Conservation (phyloP, 2,113 vertebrate species). For the Choloepus hoffmanni region DNA sequence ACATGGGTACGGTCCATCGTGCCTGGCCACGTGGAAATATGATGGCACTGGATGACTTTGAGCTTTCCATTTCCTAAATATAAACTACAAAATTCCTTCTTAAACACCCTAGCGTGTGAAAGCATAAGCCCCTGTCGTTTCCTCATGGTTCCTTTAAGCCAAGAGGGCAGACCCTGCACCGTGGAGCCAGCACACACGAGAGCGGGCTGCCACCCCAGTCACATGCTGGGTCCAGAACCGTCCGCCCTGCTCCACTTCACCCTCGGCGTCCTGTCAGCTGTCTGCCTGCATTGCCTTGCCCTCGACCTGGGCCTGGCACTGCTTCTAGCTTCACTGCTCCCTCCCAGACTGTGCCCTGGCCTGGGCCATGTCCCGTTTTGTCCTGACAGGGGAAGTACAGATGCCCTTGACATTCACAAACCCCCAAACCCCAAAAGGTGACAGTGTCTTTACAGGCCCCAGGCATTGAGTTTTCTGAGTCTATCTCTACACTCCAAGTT, state of each 20-base stretch:
- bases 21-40: background rate
- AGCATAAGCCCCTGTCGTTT: background rate
- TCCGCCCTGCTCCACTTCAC: background rate
- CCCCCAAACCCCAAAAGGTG: background rate
- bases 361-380: background rate
- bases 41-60: background rate
- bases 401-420: background rate
- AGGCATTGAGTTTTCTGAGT: background rate
- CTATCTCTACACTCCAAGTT: background rate
- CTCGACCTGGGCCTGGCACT: rapidly evolving
- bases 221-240: background rate
- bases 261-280: background rate
- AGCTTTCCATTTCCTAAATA: background rate
- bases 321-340: background rate
- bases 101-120: background rate
- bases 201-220: background rate
- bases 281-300: background rate
- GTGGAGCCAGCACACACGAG: background rate
- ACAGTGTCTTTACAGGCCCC: background rate
- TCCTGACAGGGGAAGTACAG: background rate
- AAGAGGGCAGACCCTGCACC: background rate
- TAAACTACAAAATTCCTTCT: background rate
- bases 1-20: background rate
- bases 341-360: background rate
- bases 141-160: background rate